Conservation (phyloP, 2,888 invertebrate genomes). For the Eucera pruinosa region DNA sequence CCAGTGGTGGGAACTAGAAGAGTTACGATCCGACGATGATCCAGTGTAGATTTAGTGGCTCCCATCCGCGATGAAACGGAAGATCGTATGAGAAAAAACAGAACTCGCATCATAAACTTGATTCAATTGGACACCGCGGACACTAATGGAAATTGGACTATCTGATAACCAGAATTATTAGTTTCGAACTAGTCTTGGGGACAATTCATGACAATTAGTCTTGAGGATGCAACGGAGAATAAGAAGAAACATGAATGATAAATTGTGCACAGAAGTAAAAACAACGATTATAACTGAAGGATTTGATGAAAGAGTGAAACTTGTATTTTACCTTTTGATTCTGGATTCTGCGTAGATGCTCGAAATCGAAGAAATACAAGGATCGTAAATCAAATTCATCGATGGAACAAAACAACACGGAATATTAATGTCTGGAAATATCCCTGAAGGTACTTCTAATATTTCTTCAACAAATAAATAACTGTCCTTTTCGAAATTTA, state of each 20-base stretch:
- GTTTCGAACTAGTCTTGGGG: too few species aligned
- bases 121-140: background rate
- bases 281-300: background rate
- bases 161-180: too few species aligned
- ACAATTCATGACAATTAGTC: background rate
- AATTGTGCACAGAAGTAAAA: background rate
- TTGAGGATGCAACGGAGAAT: background rate
- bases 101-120: conserved; percentile 1
- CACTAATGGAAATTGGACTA: background rate
- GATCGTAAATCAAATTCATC: background rate
- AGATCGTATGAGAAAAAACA: background rate
- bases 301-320: background rate
- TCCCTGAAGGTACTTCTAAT: background rate
- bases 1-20: background rate
- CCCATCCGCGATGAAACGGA: background rate
- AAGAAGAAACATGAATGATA: background rate
- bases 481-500: background rate
- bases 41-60: conserved; percentile 29
- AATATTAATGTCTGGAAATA: background rate
- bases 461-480: background rate
- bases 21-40: conserved; percentile 25
- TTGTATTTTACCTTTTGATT: background rate
- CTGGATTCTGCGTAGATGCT: background rate
- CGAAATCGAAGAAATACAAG: background rate
- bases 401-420: background rate